Percentiles rank a stretch among this genome's conserved stretches.
These are phyloP conservation scores for Oryctolagus cuniculus DNA, from an alignment of 2,113 vertebrate species.

Conservation along the genomic window DNA sequence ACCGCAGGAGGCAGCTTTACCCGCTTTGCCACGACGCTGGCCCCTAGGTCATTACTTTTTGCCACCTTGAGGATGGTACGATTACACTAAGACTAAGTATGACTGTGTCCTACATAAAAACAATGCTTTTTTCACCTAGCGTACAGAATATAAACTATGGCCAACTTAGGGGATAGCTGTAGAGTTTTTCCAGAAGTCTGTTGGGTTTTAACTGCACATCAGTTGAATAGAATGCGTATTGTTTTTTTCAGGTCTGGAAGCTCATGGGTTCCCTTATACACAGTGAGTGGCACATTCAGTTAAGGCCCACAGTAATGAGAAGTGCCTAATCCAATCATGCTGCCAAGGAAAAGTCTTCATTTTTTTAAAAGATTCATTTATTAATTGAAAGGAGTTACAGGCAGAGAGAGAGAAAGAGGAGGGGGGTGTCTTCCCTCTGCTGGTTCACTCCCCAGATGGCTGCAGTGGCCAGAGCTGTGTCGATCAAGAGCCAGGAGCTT, in stretches of 20 bases:
- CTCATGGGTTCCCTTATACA: background rate
- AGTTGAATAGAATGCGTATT: background rate
- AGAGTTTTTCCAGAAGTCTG: slow-evolving; percentile 41
- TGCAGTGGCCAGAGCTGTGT: too few relatives aligned
- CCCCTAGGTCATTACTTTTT: too few relatives aligned
- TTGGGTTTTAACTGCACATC: slow-evolving; percentile 69
- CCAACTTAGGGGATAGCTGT: slow-evolving; percentile 18
- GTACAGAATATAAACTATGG: slow-evolving; percentile 53
- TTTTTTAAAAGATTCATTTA: background rate
- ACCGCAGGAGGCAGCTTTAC: too few relatives aligned
- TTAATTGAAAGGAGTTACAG: too few relatives aligned
- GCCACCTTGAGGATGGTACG: slow-evolving; percentile 56
- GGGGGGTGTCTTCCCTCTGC: too few relatives aligned
- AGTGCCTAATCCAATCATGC: background rate
- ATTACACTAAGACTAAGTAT: slow-evolving; percentile 61
- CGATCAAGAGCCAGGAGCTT: too few relatives aligned
- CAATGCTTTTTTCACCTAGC: slow-evolving; percentile 58
- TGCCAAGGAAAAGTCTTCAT: background rate
- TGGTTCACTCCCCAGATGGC: too few relatives aligned
- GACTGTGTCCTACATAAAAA: slow-evolving; percentile 70
- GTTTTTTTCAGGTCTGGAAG: background rate
- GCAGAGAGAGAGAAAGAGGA: too few relatives aligned
- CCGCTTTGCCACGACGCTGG: too few relatives aligned
- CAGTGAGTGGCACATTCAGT: background rate
- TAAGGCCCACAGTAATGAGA: slow-evolving; percentile 1